Percentiles rank a stretch among this genome's conserved stretches.
Conservation (phyloP, 2,113 vertebrate genomes). For the Lepus timidus region DNA sequence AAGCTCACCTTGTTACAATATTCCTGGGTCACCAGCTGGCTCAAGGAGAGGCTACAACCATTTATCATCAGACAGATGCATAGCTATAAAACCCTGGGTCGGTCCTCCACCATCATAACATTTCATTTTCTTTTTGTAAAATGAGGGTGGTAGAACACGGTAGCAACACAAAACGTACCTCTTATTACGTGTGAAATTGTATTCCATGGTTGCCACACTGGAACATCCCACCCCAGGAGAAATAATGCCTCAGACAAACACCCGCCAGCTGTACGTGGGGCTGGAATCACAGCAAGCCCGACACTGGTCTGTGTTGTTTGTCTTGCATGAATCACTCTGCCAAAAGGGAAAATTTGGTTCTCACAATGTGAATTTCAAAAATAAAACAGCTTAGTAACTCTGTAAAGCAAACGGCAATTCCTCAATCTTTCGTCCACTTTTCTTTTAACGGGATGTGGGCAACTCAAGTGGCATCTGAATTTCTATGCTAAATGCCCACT, state of each 20-base stretch:
- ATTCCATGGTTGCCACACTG: not conserved
- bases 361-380: slow-evolving; percentile 57
- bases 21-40: not conserved
- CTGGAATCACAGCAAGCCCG: not conserved
- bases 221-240: not conserved
- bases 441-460: not conserved
- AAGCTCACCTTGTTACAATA: slow-evolving; percentile 52
- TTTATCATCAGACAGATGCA: not conserved
- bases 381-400: slow-evolving; percentile 44
- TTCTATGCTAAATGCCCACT: too few relatives aligned
- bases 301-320: not conserved
- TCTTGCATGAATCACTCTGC: slow-evolving; percentile 38
- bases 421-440: not conserved
- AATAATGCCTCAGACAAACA: slow-evolving; percentile 18
- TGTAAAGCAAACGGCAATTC: slow-evolving; percentile 15
- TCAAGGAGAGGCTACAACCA: not conserved
- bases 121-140: slow-evolving; percentile 44
- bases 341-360: slow-evolving; percentile 21
- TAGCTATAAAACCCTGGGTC: not conserved
- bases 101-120: not conserved
- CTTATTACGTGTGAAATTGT: not conserved
- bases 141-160: not conserved
- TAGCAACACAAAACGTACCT: slow-evolving; percentile 3
- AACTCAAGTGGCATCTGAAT: too few relatives aligned
- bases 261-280: not conserved